Conservation (phyloP, 2,797 vertebrate genomes). For the Poecilia wingei region DNA sequence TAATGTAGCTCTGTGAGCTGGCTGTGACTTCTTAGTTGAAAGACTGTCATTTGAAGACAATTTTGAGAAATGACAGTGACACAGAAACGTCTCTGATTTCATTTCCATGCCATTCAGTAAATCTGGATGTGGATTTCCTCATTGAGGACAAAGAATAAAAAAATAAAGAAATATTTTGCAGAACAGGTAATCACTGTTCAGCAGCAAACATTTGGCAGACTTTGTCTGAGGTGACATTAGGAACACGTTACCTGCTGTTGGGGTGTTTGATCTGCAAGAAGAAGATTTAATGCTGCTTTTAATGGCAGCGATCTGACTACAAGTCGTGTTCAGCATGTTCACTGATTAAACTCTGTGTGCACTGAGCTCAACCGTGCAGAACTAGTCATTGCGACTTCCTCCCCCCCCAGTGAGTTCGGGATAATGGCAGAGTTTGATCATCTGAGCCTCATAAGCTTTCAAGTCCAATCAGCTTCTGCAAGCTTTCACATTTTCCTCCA, state of each 20-base stretch:
- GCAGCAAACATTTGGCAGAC: not conserved
- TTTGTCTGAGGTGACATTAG: not conserved
- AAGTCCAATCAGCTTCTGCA: slow-evolving; percentile 38
- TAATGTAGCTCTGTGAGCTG: not conserved
- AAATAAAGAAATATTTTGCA: not conserved
- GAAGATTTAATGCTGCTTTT: not conserved
- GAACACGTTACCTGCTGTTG: slow-evolving; percentile 3
- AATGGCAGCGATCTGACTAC: slow-evolving; percentile 1
- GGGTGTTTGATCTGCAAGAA: not conserved
- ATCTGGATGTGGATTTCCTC: not conserved
- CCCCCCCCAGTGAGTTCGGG: slow-evolving; percentile 49
- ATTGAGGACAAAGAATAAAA: not conserved
- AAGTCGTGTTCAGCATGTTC: slow-evolving; percentile 19
- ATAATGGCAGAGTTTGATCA: slow-evolving; percentile 44
- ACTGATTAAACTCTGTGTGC: slow-evolving; percentile 1
- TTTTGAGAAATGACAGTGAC: not conserved
- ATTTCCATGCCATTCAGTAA: not conserved
- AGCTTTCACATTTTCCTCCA: slow-evolving; percentile 25
- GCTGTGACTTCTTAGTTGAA: not conserved
- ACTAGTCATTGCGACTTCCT: slow-evolving; percentile 22
- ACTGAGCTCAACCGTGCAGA: slow-evolving; percentile 6
- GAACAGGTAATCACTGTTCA: not conserved
- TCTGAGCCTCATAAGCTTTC: slow-evolving; percentile 41
- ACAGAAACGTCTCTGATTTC: not conserved
- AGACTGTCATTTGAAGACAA: not conserved